phyloP scores from a whole-genome alignment of 1,140 invertebrate genomes.

The Drosophila nasuta region DNA sequence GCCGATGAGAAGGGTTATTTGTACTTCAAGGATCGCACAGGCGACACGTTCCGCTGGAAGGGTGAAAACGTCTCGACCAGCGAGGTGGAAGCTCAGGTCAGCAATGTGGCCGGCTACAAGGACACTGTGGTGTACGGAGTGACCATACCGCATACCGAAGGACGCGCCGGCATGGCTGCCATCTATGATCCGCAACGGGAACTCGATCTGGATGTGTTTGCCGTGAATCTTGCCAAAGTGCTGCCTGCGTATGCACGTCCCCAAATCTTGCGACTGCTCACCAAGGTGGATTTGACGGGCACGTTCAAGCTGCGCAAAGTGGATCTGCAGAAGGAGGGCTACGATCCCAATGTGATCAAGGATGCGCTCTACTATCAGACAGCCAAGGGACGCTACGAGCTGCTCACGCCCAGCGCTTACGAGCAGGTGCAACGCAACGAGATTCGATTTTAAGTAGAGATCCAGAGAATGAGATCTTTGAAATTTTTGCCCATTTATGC shows the following conservation, averaged over 20 bases:
- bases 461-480: neutral
- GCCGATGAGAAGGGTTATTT: constrained; percentile 97
- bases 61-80: constrained; percentile 99
- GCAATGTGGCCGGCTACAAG: constrained; percentile 92
- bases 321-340: constrained; percentile 95
- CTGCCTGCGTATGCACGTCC: constrained; percentile 95
- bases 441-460: constrained; percentile 59
- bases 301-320: constrained; percentile 98
- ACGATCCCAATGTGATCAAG: constrained; percentile 91
- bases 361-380: constrained; percentile 91
- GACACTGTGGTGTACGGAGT: constrained; percentile 97
- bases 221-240: constrained; percentile 88
- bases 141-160: constrained; percentile 92
- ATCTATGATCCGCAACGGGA: constrained; percentile 91
- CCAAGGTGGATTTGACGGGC: constrained; percentile 94
- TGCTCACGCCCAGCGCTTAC: constrained; percentile 87
- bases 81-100: constrained; percentile 98
- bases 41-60: constrained; percentile 98
- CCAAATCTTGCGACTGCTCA: constrained; percentile 93
- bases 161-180: constrained; percentile 97
- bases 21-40: constrained; percentile 98
- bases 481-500: constrained; percentile 52
- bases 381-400: constrained; percentile 84
- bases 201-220: constrained; percentile 89
- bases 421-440: constrained; percentile 86